A percentile compares a stretch with the other conserved stretches of the same genome.
phyloP scores from a whole-genome alignment of 2,113 vertebrate species.

The Semnornis frantzii region DNA sequence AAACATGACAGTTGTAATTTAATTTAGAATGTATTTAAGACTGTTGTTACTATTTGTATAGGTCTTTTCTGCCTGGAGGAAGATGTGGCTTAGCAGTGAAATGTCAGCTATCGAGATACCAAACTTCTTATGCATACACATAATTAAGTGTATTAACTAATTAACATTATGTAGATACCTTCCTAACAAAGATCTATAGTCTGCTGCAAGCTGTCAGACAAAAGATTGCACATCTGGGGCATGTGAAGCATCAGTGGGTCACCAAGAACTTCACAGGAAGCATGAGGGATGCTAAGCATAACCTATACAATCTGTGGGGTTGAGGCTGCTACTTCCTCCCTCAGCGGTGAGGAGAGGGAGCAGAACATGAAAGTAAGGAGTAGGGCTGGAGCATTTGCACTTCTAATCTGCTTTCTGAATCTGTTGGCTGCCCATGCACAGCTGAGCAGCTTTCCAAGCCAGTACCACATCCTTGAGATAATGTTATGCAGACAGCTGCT shows the following conservation, averaged over 20 bases:
- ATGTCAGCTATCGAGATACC: conserved; percentile 44
- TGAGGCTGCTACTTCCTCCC: neutral
- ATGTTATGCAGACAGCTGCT: neutral
- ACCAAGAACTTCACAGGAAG: neutral
- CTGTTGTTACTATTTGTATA: conserved; percentile 42
- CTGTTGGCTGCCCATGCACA: neutral
- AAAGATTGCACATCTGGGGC: neutral
- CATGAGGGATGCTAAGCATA: neutral
- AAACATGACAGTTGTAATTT: conserved; percentile 72
- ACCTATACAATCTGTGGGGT: neutral
- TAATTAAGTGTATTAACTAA: conserved; percentile 25
- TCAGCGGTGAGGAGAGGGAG: neutral
- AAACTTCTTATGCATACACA: neutral
- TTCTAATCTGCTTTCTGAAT: neutral
- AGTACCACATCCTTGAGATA: neutral
- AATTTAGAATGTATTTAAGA: conserved; percentile 69
- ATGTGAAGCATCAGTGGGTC: neutral
- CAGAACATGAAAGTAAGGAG: neutral
- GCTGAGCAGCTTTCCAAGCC: neutral
- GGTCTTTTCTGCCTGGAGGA: conserved; percentile 54
- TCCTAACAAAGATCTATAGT: conserved; percentile 17
- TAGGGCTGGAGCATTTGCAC: neutral
- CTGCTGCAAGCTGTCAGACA: neutral
- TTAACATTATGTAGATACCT: conserved; percentile 18
- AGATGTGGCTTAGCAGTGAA: conserved; percentile 26